Evolutionary conservation across 2,797 vertebrate species (phyloP).

Genomic region (Anomalospiza imberbis): DNA sequence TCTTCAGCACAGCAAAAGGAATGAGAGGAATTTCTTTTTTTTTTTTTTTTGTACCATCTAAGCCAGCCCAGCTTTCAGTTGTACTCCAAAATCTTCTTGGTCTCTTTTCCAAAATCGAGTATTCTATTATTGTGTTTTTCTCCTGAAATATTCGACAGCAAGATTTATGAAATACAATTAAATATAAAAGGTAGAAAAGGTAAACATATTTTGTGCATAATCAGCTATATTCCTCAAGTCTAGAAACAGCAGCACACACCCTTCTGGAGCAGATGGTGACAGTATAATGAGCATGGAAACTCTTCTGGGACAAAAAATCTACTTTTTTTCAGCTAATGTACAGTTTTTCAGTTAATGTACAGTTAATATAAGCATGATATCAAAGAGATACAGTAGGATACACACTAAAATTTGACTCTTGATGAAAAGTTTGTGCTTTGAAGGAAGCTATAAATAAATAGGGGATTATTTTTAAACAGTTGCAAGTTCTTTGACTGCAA

Average conservation of each 20-base stretch:
- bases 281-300: not conserved
- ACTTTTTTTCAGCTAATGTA: not conserved
- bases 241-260: not conserved
- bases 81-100: not conserved
- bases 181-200: not conserved
- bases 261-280: not conserved
- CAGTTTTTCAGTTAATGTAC: not conserved
- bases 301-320: not conserved
- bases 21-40: not conserved
- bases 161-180: not conserved
- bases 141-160: not conserved
- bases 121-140: not conserved
- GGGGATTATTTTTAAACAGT: not conserved
- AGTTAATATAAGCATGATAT: not conserved
- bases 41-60: not conserved
- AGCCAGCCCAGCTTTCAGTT: not conserved
- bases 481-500: not conserved
- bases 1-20: not conserved
- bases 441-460: conserved; percentile 36
- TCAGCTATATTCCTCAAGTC: not conserved
- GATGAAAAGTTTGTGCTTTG: not conserved
- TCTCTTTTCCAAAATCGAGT: not conserved
- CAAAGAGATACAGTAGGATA: not conserved
- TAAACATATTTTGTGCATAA: not conserved
- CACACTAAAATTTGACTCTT: not conserved